A percentile compares a stretch with the other conserved stretches of the same genome.
Conservation (phyloP, 2,113 vertebrate species). For the Charina bottae region DNA sequence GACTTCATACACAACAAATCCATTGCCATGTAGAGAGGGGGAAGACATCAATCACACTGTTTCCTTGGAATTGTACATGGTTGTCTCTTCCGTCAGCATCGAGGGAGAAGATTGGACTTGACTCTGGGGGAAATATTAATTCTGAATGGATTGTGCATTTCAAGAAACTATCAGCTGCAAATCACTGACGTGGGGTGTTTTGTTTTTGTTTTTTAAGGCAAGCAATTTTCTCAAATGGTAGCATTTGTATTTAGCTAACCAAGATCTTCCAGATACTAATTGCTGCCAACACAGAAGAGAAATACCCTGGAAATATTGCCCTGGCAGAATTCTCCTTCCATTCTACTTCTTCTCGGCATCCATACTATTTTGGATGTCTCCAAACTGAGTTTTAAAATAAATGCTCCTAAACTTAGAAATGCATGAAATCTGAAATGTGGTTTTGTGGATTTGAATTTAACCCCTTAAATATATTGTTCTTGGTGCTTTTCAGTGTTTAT, state of each 20-base stretch:
- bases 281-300: background rate
- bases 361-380: background rate
- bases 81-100: background rate
- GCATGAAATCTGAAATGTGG: slow-evolving; percentile 22
- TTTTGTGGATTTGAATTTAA: slow-evolving; percentile 6
- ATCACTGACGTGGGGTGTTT: background rate
- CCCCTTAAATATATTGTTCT: slow-evolving; percentile 13
- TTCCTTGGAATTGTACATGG: background rate
- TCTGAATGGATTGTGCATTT: background rate
- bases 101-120: too few relatives aligned
- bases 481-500: background rate
- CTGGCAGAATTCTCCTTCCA: background rate
- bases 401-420: background rate
- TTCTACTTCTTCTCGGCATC: background rate
- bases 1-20: too few relatives aligned
- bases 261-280: background rate
- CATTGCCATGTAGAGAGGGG: too few relatives aligned
- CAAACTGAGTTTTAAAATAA: background rate
- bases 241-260: background rate
- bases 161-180: background rate
- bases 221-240: background rate
- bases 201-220: background rate
- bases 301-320: background rate
- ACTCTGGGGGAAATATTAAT: background rate
- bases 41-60: too few relatives aligned